Base-by-base conservation (phyloP, 2,888 invertebrate genomes). In the Cartodere bifasciata region DNA sequence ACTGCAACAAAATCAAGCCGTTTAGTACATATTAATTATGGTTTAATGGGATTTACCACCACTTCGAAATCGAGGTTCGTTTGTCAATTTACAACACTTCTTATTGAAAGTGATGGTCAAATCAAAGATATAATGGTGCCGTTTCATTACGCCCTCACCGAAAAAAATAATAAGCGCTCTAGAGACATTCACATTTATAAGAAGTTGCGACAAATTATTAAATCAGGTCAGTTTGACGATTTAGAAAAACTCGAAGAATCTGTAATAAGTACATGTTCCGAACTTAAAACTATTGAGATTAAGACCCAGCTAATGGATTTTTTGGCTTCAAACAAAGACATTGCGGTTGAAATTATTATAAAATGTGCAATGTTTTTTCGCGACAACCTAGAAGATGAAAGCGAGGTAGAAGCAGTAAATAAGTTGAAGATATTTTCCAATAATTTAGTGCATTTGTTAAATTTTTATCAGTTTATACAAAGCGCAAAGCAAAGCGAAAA, bases 71-170 rank as follows among this genome's bases (percentile, higher is more conserved):
- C 67, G 38, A 60, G 63, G 4, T 65, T 63, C 24, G 60, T 70
- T 25, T 70, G 77, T 10, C 69, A 69, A 39, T 73, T 75, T 49
- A 72, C 75, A 29, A 84, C 87, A 49, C 68, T 86, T 2, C 75
- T 94, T 29, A 64, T 95, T 24, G 87, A 90, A 55, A 75, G 83
- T 2, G 77, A 84, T 52, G 86, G 87, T 0, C 72, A 75, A 46
- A 57, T 94, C 1, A 87, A 84, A 53, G 82, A 81, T 50, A 72
- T 94, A 38, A 64, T 68, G 37, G 78, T 94, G 45, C 95, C 95
- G 13, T 95, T 92, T 56, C 91, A 91, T 58, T 83, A 81, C 55
- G 82, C 88, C 0, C 64, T 94, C 22, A 84, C 83, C 54, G 88
- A 84, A 43, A 83, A 81, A 52, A 85, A 85, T 58, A 88, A 85